Conservation (phyloP, 2,797 vertebrate genomes). For the Anniella stebbinsi region DNA sequence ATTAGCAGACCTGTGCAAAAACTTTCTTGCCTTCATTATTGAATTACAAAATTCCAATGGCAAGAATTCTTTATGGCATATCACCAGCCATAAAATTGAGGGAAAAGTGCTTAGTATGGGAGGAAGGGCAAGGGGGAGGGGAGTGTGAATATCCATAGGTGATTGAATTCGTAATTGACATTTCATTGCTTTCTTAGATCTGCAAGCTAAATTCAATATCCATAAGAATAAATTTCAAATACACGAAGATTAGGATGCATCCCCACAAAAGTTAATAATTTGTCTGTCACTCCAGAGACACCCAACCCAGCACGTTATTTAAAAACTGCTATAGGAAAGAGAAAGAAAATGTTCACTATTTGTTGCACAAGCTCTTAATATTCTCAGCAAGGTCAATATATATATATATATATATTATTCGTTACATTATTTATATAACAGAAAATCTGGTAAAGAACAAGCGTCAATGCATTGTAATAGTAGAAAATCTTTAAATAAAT, state of each 20-base stretch:
- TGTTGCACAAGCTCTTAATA: neutral
- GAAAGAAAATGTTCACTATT: neutral
- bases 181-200: constrained; percentile 26
- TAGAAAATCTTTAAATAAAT: neutral
- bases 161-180: constrained; percentile 23
- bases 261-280: constrained; percentile 28
- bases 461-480: neutral
- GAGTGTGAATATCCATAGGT: constrained; percentile 18
- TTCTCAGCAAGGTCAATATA: neutral
- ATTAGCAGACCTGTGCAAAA: constrained; percentile 51
- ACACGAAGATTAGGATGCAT: constrained; percentile 5
- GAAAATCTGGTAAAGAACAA: neutral
- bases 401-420: no score
- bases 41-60: constrained; percentile 20
- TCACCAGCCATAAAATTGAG: neutral
- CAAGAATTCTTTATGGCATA: constrained; percentile 30
- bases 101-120: neutral
- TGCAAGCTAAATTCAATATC: constrained; percentile 28
- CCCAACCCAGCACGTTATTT: neutral
- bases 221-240: constrained; percentile 26
- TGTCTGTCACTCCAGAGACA: constrained; percentile 11
- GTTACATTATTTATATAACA: neutral
- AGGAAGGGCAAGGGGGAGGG: neutral
- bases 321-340: neutral
- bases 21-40: constrained; percentile 34